Base-by-base conservation (phyloP, 2,113 vertebrate species). In the Halichoerus grypus region DNA sequence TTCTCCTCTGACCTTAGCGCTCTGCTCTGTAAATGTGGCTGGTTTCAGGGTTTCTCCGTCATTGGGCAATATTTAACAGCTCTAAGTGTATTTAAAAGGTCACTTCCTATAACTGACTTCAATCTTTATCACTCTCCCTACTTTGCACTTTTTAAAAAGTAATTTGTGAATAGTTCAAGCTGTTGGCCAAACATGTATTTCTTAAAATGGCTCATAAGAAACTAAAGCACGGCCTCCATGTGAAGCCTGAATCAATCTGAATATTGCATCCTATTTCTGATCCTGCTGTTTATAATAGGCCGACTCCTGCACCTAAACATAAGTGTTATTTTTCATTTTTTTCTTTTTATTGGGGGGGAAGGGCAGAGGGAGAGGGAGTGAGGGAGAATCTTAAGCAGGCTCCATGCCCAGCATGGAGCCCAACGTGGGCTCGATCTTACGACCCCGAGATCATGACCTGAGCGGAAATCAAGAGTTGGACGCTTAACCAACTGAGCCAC, bases 291-390 rank as follows among this genome's bases (percentile, higher is more conserved):
- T 89, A 86, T 51, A 85, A 57, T 4, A 67, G 12, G n/a, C 53
- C 33, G 59, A 85, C 88, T 89, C 57, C 53, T 72, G 13, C n/a
- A 53, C 24, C 59, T 89, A 79, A 88, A 91, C 86, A 49, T 89
- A 95, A 94, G 63, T 18, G 67, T 36, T 69, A 69, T 21, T n/a
- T 69, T 69, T 69, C 33, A 36, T 21, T 21, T 69, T 69, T 36
- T 9, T 19, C 7, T 69, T 36, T 67, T 69, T 69, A 7, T 8
- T n/a, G 4, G 67, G 18, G 67, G 67, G 33, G 1, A 9, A 7
- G 61, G 33, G 67, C 67, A 69, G n/a, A 36, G 16, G 67, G 67
- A 69, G 33, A 69, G 67, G 67, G 67, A 10, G 67, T 1, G 16
- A 69, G 33, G 33, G 33, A 36, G 33, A 36, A 69, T n/a, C 67